Conservation (phyloP, 2,797 vertebrate species). For the Hemibagrus guttatus region DNA sequence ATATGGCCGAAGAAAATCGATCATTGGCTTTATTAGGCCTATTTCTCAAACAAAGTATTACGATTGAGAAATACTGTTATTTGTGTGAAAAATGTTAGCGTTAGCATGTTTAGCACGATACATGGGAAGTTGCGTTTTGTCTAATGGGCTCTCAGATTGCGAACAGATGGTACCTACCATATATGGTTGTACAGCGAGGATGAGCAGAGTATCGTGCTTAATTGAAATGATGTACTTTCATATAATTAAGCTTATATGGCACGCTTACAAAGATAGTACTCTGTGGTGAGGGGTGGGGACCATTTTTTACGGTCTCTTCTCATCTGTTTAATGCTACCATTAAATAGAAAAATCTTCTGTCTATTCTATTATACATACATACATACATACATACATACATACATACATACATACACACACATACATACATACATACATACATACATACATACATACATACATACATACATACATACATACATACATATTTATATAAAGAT, state of each 20-base stretch:
- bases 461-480: too few relatives aligned
- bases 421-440: neutral
- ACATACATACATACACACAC: too few relatives aligned
- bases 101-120: neutral
- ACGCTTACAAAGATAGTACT: neutral
- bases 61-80: neutral
- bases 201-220: neutral
- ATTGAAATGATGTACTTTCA: neutral
- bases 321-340: neutral
- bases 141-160: neutral
- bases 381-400: too few relatives aligned
- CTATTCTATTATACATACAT: too few relatives aligned
- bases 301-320: neutral
- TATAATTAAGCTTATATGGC: constrained; percentile 8
- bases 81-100: neutral
- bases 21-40: neutral
- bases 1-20: too few relatives aligned
- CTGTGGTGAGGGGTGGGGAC: neutral
- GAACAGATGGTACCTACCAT: neutral
- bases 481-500: neutral
- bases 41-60: neutral
- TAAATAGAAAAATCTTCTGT: neutral
- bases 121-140: neutral
- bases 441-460: neutral
- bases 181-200: neutral